Evolutionary conservation across 2,888 invertebrate genomes (phyloP), one percentile per base, ranked within the genome.

Genomic region (Eulithis testata): DNA sequence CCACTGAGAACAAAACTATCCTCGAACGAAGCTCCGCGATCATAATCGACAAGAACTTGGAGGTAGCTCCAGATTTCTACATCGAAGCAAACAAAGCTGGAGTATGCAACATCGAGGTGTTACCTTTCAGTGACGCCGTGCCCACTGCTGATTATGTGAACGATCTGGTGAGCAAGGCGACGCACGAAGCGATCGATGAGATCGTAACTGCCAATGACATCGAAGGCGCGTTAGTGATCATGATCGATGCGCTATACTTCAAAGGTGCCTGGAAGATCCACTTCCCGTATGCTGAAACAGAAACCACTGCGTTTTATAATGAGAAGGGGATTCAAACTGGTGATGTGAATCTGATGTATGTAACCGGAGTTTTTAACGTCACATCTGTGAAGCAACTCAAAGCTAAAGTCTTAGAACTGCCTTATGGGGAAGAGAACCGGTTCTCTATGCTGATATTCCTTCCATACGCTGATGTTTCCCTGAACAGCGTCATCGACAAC

Each of bases 391-490:
- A 74, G 0, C 71, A 72, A 44, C 74, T 93, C 9, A 65, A 81
- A 3, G 85, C 90, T 0, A 71, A 65, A 14, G 84, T 91, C 0
- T 43, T 91, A 4, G 90, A 93, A 68, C 65, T 93, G 6, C 90
- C 90, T 0, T 93, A 90, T 45, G 89, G 86, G 0, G 71, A 81
- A 0, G 78, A 76, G 0, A 76, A 76, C 11, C 90, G 93, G 61
- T 93, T 94, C 64, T 94, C 95, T 0, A 96, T 96, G 96, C 82
- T 96, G 6, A 75, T 96, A 3, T 85, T 96, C 65, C 76, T 96
- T 37, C 96, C 96, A 0, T 80, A 89, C 58, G 79, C 83, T 40
- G 90, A 90, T 31, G 85, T 88, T 12, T 77, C 86, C 0, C 63
- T 94, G 4, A 76, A 81, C 3, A 83, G 82, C 4, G 90, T 95